A percentile compares a stretch with the other conserved stretches of the same genome.
Evolutionary conservation across 2,888 invertebrate species (phyloP).

Genomic region (Entomobrya multifasciata): DNA sequence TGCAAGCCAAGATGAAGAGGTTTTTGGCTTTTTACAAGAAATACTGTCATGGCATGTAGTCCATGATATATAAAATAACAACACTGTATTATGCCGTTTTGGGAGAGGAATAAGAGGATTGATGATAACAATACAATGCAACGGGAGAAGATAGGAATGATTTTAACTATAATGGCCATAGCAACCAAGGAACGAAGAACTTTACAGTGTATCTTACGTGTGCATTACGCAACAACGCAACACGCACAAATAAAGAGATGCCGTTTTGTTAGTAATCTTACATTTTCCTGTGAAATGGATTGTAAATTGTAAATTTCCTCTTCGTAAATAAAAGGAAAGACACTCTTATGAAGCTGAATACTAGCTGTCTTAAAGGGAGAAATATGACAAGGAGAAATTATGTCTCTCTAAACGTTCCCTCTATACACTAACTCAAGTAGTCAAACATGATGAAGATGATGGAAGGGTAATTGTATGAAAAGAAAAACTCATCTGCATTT

Average conservation of each 20-base stretch:
- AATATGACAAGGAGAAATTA: conserved; percentile 56
- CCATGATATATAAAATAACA: background rate
- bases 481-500: conserved; percentile 48
- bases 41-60: background rate
- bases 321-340: background rate
- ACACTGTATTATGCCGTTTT: background rate
- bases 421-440: background rate
- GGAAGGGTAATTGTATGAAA: conserved; percentile 40
- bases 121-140: background rate
- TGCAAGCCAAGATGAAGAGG: background rate
- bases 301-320: conserved; percentile 16
- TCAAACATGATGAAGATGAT: background rate
- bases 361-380: conserved; percentile 8
- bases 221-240: background rate
- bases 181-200: background rate
- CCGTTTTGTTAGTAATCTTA: background rate
- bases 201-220: background rate
- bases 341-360: too few relatives aligned
- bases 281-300: conserved; percentile 5
- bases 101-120: background rate
- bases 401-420: conserved; percentile 30
- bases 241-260: background rate
- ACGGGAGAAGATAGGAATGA: background rate
- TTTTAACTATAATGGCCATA: background rate
- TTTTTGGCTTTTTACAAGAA: background rate